These are phyloP conservation scores for Aurelia aurita complex sp. Pacific DNA, from an alignment of 30 jellyfish, hydroid and myxozoan species.

Conservation along the genomic window DNA sequence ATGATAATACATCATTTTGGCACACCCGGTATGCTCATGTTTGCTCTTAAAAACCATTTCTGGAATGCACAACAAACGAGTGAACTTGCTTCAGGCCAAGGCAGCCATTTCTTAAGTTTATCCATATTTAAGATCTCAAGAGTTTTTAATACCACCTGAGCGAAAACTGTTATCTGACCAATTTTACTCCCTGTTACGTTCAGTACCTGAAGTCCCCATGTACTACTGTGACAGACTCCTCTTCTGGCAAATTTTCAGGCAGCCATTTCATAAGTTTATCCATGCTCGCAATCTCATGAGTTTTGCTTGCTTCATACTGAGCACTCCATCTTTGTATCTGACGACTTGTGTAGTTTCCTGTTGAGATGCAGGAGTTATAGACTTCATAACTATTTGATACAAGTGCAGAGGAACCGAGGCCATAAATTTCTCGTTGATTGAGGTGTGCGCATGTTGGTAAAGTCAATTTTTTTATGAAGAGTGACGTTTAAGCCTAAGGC, in stretches of 20 bases:
- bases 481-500: too few relatives aligned
- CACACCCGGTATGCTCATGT: too few relatives aligned
- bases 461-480: neutral
- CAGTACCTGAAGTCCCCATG: conserved; percentile 95
- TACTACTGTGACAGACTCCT: conserved; percentile 64
- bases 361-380: neutral
- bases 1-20: too few relatives aligned
- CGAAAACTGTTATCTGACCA: conserved; percentile 18
- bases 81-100: neutral
- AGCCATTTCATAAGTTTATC: conserved; percentile 87
- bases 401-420: neutral
- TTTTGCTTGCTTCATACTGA: conserved; percentile 83
- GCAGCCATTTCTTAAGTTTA: conserved; percentile 82
- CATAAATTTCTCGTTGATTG: too few relatives aligned
- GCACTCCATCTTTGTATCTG: conserved; percentile 88
- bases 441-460: neutral
- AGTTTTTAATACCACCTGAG: too few relatives aligned
- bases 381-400: neutral
- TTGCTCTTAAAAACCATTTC: too few relatives aligned
- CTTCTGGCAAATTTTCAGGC: conserved; percentile 70
- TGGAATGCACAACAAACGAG: too few relatives aligned
- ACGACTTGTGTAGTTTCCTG: conserved; percentile 80
- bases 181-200: neutral
- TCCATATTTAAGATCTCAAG: conserved; percentile 31
- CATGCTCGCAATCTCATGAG: conserved; percentile 74